These are phyloP conservation scores for Hycleus cichorii DNA, from an alignment of 1,140 invertebrate species.

Conservation along the genomic window DNA sequence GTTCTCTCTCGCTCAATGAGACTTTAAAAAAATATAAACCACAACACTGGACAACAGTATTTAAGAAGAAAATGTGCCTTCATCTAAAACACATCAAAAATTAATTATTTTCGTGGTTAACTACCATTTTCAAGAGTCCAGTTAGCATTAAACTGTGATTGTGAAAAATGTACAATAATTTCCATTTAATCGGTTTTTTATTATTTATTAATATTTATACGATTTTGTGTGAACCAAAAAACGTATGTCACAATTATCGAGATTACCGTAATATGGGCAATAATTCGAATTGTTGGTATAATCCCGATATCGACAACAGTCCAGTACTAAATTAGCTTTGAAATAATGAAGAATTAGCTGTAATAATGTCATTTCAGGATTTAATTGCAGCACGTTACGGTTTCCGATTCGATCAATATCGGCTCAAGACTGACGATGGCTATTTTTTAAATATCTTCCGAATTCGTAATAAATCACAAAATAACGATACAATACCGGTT, in stretches of 20 bases:
- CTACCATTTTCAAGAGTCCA: no score
- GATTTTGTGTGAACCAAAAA: not conserved
- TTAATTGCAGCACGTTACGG: not conserved
- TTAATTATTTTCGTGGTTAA: no score
- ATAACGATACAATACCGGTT: not conserved
- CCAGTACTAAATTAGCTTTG: not conserved
- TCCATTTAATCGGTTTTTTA: no score
- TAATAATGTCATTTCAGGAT: not conserved
- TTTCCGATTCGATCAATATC: not conserved
- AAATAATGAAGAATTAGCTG: not conserved
- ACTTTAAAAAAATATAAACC: no score
- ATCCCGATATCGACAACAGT: not conserved
- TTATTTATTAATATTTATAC: no score
- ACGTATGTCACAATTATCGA: conserved; percentile 1
- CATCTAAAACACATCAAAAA: no score
- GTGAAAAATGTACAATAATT: no score
- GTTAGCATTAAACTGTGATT: no score
- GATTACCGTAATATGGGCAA: not conserved
- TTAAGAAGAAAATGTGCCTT: no score
- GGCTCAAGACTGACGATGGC: not conserved
- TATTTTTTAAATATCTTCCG: conserved; percentile 3
- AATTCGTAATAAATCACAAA: not conserved
- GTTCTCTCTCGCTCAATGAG: no score
- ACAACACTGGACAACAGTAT: no score
- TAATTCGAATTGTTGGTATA: conserved; percentile 3